A percentile compares a stretch with the other conserved stretches of the same genome.
These are phyloP conservation scores for Sinotaia quadrata DNA, from an alignment of 2,888 invertebrate genomes.

Conservation along the genomic window DNA sequence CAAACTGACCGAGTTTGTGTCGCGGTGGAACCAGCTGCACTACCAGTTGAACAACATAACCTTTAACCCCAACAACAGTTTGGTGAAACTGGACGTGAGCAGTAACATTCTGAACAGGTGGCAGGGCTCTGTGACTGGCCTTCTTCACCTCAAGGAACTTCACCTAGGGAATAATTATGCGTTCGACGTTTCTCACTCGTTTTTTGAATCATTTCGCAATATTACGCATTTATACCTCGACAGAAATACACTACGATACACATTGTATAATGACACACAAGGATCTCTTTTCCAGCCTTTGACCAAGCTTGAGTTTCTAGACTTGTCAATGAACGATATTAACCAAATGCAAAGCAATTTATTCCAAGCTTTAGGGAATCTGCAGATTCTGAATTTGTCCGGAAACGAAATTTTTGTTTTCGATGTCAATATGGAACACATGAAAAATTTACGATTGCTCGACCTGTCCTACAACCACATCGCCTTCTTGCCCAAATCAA, in stretches of 20 bases:
- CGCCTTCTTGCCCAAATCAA: neutral
- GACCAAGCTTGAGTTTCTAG: neutral
- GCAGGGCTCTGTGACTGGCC: conserved; percentile 21
- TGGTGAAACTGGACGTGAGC: conserved; percentile 12
- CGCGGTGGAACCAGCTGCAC: conserved; percentile 11
- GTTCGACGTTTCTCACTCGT: neutral
- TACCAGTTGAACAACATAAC: conserved; percentile 11
- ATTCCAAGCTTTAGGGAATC: neutral
- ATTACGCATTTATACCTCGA: conserved; percentile 5
- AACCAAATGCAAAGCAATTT: neutral
- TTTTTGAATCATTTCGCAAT: conserved; percentile 4
- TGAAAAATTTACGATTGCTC: conserved; percentile 1
- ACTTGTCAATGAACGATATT: neutral
- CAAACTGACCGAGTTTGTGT: conserved; percentile 10
- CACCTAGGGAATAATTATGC: conserved; percentile 20
- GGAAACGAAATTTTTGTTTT: neutral
- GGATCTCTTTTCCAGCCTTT: neutral
- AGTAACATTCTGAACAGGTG: conserved; percentile 14
- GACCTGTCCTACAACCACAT: conserved; percentile 14
- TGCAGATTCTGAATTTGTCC: conserved; percentile 4
- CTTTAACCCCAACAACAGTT: conserved; percentile 17
- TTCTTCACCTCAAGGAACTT: conserved; percentile 12
- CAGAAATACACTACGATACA: neutral
- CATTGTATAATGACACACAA: too few relatives aligned
- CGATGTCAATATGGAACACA: neutral